Base-by-base conservation (phyloP, 2,888 invertebrate species). In the Yponomeuta malinellus region DNA sequence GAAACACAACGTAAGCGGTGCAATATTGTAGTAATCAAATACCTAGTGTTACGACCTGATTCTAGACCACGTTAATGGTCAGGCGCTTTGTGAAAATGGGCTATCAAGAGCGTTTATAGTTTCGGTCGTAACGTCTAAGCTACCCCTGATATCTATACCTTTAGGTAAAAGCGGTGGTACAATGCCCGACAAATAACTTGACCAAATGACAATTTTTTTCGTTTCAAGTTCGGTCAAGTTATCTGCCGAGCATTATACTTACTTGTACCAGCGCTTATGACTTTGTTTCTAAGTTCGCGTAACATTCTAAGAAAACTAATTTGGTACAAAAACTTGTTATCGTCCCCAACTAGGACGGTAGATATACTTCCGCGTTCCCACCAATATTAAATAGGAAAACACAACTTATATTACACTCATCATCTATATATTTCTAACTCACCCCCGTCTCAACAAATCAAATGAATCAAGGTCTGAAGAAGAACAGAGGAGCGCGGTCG, bases 401-500 rank as follows among this genome's bases (percentile, higher is more conserved):
- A 8, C 43, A 43, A 8, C 43, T 43, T 5, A 33, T 43, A 43
- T 3, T 15, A 59, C 52, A 15, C 52, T 59, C 65, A 10, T 10
- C 65, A 65, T 33, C 1, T 29, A 65, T 65, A 65, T 64, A 64
- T 64, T 64, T 31, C 29, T 65, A 29, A 65, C 33, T 31, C 12
- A 31, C 29, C 33, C 63, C 33, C 63, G 2, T 29, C n/a, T 1
- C 4, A 63, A 65, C 10, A 65, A 65, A 2, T 33, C 31, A 31
- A 15, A 68, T 4, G 43, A 37, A 2, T 71, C 63, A 90, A 73
- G 86, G 83, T 71, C 85, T 81, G 73, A 89, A 83, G 4, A 89
- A 73, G 37, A 84, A 77, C 6, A 91, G 73, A 0, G 90, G 89
- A 0, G 87, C 86, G 0, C 86, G 85, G 6, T 88, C 84, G 6